Evolutionary conservation across 2,888 invertebrate genomes (phyloP).

Genomic region (Nomada ferruginata): DNA sequence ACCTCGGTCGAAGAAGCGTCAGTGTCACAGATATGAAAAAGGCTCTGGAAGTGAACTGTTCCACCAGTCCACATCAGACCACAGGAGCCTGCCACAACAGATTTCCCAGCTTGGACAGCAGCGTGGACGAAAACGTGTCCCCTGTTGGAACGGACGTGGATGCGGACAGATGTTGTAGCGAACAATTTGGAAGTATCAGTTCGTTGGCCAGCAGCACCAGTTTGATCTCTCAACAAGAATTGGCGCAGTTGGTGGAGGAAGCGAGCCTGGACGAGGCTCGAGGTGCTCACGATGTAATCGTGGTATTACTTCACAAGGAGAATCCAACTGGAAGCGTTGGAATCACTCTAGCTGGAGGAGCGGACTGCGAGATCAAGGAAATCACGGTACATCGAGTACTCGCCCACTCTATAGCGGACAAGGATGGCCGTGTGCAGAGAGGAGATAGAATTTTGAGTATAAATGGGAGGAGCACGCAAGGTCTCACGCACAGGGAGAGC

Average conservation of each 20-base stretch:
- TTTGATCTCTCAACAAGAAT: constrained; percentile 87
- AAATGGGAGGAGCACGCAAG: constrained; percentile 93
- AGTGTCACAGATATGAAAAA: constrained; percentile 87
- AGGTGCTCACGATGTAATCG: constrained; percentile 86
- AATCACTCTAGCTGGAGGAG: constrained; percentile 94
- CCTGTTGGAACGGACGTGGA: constrained; percentile 73
- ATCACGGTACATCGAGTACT: constrained; percentile 96
- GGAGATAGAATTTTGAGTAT: constrained; percentile 95
- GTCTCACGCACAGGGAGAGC: constrained; percentile 94
- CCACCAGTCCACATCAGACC: constrained; percentile 39
- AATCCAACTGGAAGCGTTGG: constrained; percentile 91
- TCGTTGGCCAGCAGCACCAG: constrained; percentile 86
- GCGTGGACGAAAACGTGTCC: constrained; percentile 82
- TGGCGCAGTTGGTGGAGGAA: constrained; percentile 88
- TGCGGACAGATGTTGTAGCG: constrained; percentile 74
- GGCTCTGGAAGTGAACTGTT: constrained; percentile 84
- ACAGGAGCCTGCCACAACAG: constrained; percentile 79
- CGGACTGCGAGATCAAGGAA: constrained; percentile 96
- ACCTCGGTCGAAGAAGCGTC: constrained; percentile 80
- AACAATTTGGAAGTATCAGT: constrained; percentile 86
- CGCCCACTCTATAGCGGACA: constrained; percentile 93
- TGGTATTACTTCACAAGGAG: constrained; percentile 89
- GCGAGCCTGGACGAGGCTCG: constrained; percentile 87
- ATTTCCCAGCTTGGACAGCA: constrained; percentile 86
- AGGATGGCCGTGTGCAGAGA: constrained; percentile 93